Conservation (phyloP, 2,797 vertebrate genomes). For the Picus viridis region DNA sequence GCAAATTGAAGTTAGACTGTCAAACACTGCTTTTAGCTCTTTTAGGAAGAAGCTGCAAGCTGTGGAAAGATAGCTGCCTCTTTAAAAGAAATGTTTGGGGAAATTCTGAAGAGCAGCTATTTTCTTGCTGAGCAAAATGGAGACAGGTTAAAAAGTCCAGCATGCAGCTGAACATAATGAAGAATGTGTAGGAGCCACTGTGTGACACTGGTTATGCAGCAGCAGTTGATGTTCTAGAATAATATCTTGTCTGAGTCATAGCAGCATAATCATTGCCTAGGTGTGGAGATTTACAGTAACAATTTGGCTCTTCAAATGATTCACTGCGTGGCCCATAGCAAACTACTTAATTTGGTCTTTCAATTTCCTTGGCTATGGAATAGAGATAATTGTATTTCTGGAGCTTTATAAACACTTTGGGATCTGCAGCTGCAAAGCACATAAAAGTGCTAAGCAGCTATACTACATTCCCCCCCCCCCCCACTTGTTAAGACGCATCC, state of each 20-base stretch:
- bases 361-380: conserved; percentile 50
- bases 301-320: conserved; percentile 57
- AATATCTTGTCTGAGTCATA: conserved; percentile 42
- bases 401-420: conserved; percentile 53
- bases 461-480: not conserved
- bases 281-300: conserved; percentile 62
- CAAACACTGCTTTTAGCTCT: not conserved
- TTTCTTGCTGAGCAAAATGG: not conserved
- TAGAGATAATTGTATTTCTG: conserved; percentile 55
- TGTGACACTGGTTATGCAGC: not conserved
- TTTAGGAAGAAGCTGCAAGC: not conserved
- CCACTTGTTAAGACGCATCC: not conserved
- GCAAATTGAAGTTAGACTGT: not conserved
- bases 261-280: conserved; percentile 49
- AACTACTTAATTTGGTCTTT: conserved; percentile 55
- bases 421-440: conserved; percentile 32
- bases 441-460: not conserved
- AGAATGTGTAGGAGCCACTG: not conserved
- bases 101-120: not conserved
- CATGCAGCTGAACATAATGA: not conserved
- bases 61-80: not conserved
- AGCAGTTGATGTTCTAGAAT: conserved; percentile 54
- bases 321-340: conserved; percentile 47
- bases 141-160: not conserved
- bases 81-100: not conserved